phyloP scores from a whole-genome alignment of 2,797 vertebrate genomes.

The Acanthopagrus latus region DNA sequence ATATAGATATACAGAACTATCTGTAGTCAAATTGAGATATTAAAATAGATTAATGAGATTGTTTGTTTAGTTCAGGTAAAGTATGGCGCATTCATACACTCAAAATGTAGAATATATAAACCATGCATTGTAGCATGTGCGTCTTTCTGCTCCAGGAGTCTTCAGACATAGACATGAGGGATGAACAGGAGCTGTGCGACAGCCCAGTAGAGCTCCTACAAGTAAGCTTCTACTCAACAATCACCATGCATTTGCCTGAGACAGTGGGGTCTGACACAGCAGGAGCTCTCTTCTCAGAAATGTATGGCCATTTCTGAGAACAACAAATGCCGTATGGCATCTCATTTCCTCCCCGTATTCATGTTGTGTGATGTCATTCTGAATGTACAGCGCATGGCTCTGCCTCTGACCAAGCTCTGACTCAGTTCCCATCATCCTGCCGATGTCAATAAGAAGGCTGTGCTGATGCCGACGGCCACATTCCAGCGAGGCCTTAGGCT shows the following conservation, averaged over 20 bases:
- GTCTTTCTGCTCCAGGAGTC: slow-evolving; percentile 72
- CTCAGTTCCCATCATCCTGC: slow-evolving; percentile 38
- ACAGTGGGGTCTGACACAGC: slow-evolving; percentile 22
- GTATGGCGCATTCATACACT: not conserved
- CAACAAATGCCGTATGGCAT: slow-evolving; percentile 11
- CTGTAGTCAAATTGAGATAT: no score
- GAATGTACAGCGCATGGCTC: slow-evolving; percentile 53
- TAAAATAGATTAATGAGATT: no score
- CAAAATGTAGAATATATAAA: not conserved
- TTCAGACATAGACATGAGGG: slow-evolving; percentile 76
- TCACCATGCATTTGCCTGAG: slow-evolving; percentile 20
- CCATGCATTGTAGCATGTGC: slow-evolving; percentile 32
- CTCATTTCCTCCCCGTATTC: not conserved
- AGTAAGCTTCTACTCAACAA: slow-evolving; percentile 73
- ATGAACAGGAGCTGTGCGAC: slow-evolving; percentile 75
- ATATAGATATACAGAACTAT: no score
- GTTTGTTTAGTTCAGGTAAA: no score
- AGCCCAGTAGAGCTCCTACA: slow-evolving; percentile 70
- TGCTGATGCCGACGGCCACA: not conserved
- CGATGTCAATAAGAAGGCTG: slow-evolving; percentile 37
- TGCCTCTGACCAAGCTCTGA: slow-evolving; percentile 46
- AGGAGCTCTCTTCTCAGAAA: slow-evolving; percentile 43
- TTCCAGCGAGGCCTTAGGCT: slow-evolving; percentile 28
- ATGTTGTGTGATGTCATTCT: slow-evolving; percentile 48
- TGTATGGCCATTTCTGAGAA: slow-evolving; percentile 36